Base-by-base conservation (phyloP, 2,113 vertebrate genomes). In the Lontra canadensis region DNA sequence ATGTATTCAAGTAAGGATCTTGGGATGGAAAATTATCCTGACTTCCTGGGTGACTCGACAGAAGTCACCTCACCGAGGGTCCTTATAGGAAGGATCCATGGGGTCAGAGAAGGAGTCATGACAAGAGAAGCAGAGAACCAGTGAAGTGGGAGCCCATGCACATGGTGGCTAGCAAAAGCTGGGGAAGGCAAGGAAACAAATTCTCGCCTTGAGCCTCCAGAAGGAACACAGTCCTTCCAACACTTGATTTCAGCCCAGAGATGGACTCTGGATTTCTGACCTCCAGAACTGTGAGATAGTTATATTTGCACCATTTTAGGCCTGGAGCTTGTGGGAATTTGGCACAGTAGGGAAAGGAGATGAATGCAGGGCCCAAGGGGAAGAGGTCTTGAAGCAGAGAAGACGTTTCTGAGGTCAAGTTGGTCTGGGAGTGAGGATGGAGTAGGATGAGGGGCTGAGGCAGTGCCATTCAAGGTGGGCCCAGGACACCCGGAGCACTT, bases 361-460 rank as follows among this genome's bases (percentile, higher is more conserved):
- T 0, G 2, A 15, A 11, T 42, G 8, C 17, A n/a, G 26, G 26
- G 26, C 6, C 18, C 7, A 76, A 6, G 11, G 7, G 8, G 52
- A 52, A 7, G 20, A 61, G 18, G 12, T 55, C 20, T 63, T 5
- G 15, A 80, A 29, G 29, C 4, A 1, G 26, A 59, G 2, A 31
- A 73, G 42, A 44, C 29, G 31, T 36, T 92, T 76, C 69, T 61
- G 34, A 57, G 36, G 42, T 39, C 81, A 63, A 13, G 4, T 57
- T n/a, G 31, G 36, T 23, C 29, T 69, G 14, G 31, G 21, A 18
- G 23, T n/a, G 17, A 15, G n/a, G 15, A 59, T 23, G 34, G 47
- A 52, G 20, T 11, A n/a, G 1, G 7, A 6, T 29, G 17, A 44
- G 18, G 2, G 20, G 39, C 12, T 3, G 18, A 26, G 74, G n/a